Base-by-base conservation (phyloP, 2,113 vertebrate species). In the Ctenomys sociabilis region DNA sequence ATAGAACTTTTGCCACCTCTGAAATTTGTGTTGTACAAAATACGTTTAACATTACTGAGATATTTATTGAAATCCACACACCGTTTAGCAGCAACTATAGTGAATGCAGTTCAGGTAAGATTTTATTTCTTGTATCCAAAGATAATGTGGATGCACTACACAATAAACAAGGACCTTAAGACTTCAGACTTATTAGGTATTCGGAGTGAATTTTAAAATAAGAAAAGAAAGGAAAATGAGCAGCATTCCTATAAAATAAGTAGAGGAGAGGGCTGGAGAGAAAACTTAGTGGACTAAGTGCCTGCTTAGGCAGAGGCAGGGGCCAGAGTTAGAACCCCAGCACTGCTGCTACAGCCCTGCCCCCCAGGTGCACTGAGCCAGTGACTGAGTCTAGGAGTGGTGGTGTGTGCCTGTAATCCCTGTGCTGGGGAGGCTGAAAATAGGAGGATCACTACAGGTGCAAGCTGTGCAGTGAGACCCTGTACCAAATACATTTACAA, bases 121-220 rank as follows among this genome's bases (percentile, higher is more conserved):
- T 22, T 89, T 89, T 54, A 73, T 70, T 89, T 89, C 14, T 95
- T 93, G 75, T 63, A 68, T 68, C 61, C 70, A 68, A 61, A 75
- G 68, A 37, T 91, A 24, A 49, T 63, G 37, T 43, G 35, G 57
- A 87, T 87, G 43, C 66, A 57, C 1, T 49, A 30, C 85, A 40
- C 40, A 88, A 57, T n/a, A 17, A 94, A 28, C 28, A 95, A 88
- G 49, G 22, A 81, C 45, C 30, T 89, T 9, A 93, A 78, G 32
- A 81, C 45, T 52, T 82, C 63, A 13, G 26, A 37, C 57, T 77
- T 83, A 3, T 81, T 75, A 83, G 43, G 32, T 17, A 95, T 82
- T 84, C 13, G 57, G 70, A 77, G 26, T 72, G 40, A 73, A 4
- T 94, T 88, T 94, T 26, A 78, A 85, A 93, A 43, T 14, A 86